phyloP scores from a whole-genome alignment of 1,140 invertebrate species.

The Centruroides vittatus region DNA sequence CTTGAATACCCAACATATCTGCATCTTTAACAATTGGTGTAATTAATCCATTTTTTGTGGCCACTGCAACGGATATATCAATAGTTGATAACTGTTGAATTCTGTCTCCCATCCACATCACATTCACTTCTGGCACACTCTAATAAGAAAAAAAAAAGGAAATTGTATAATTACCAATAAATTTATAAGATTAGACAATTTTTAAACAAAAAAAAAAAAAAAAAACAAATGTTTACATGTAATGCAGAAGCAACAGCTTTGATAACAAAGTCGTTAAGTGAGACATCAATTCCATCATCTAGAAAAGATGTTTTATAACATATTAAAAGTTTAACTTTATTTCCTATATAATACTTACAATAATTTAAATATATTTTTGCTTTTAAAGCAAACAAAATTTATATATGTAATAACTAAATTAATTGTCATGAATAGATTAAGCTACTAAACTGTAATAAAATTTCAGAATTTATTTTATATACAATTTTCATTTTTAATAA shows the following conservation, averaged over 20 bases:
- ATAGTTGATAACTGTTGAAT: slow-evolving; percentile 24
- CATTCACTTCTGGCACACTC: slow-evolving; percentile 44
- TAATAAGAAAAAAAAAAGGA: not conserved
- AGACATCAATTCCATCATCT: slow-evolving; percentile 32
- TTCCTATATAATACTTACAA: too few species aligned
- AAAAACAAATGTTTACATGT: slow-evolving; percentile 18
- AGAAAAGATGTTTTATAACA: too few species aligned
- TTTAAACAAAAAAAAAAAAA: not conserved
- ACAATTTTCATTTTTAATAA: too few species aligned
- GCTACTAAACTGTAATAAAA: too few species aligned
- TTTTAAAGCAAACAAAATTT: too few species aligned
- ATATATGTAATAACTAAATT: too few species aligned
- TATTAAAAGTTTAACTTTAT: too few species aligned
- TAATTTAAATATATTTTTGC: too few species aligned
- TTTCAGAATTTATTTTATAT: too few species aligned
- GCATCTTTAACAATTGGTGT: slow-evolving; percentile 50
- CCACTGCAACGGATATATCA: slow-evolving; percentile 48
- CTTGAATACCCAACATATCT: slow-evolving; percentile 32
- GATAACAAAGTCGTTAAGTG: slow-evolving; percentile 51
- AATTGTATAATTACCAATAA: too few species aligned
- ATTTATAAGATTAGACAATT: too few species aligned
- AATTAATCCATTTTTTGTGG: slow-evolving; percentile 46
- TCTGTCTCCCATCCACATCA: slow-evolving; percentile 35
- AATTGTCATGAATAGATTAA: too few species aligned
- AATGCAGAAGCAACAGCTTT: slow-evolving; percentile 44